Base-by-base conservation (phyloP, 2,113 vertebrate genomes). In the Mesembrinibis cayennensis region DNA sequence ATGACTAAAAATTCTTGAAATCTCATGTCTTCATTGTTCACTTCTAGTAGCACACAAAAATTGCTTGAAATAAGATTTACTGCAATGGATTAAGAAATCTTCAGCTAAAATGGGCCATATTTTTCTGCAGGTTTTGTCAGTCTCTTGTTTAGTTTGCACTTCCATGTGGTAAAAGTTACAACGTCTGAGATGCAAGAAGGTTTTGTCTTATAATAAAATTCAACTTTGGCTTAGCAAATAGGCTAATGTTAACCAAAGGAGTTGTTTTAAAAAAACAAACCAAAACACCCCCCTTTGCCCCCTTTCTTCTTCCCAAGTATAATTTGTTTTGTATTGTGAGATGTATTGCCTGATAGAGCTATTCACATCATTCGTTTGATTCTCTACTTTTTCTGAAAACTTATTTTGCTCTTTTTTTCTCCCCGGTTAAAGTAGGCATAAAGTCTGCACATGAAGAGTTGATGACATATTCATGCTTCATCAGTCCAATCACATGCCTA, bases 221-320 rank as follows among this genome's bases (percentile, higher is more conserved):
- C 20, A 61, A 4, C 5, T 67, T 50, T 93, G 21, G 11, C 23
- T 86, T 74, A 58, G 49, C 63, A 79, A 53, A 25, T 15, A 67
- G 5, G 59, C 11, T 69, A 55, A 26, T n/a, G 4, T 53, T 83
- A 70, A 38, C 11, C 6, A 27, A 53, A 49, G 58, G 6, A 42
- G 16, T 61, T 45, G 4, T 45, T 87, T 50, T n/a, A n/a, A 2
- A 17, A 80, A 73, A 58, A 6, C 2, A 27, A 44, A 55, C 1
- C 3, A 42, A 34, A 78, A 34, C 6, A 44, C 6, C 6, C 8
- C 4, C 4, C 6, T 8, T 7, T 3, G 38, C 2, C 6, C 3
- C 4, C 2, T 13, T 12, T 74, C 63, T 12, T 13, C 44, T 82
- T 42, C 40, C 40, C 4, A 45, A 27, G 3, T 79, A 21, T 40